These are phyloP conservation scores for Lutraria rhynchaena DNA, from an alignment of 1,140 invertebrate genomes.

Conservation along the genomic window DNA sequence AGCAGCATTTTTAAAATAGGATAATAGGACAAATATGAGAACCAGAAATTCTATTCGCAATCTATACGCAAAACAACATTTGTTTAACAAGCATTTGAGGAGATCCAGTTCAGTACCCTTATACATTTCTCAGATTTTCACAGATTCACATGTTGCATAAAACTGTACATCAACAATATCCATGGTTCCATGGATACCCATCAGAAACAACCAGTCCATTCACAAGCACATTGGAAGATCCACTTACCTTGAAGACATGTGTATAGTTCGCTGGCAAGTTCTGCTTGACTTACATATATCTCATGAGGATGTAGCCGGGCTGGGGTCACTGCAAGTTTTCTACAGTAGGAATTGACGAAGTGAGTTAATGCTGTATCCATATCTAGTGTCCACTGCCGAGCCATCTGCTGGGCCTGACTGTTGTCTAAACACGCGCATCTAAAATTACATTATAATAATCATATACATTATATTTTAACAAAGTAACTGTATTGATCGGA, in stretches of 20 bases:
- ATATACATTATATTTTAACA: slow-evolving; percentile 75
- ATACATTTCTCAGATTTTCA: not conserved
- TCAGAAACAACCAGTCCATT: no score
- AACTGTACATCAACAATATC: not conserved
- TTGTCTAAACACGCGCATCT: slow-evolving; percentile 79
- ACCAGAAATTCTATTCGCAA: not conserved
- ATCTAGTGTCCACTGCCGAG: slow-evolving; percentile 78
- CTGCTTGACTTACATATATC: slow-evolving; percentile 73
- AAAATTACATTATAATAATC: slow-evolving; percentile 71
- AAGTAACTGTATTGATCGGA: no score
- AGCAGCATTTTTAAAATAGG: no score
- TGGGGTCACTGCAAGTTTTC: slow-evolving; percentile 76
- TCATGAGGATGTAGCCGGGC: slow-evolving; percentile 81
- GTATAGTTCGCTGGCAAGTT: slow-evolving; percentile 74
- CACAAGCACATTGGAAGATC: no score
- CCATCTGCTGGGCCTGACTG: slow-evolving; percentile 77
- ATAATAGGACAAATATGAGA: not conserved
- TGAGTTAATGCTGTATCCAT: slow-evolving; percentile 79
- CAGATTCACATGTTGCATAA: not conserved
- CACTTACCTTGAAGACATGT: slow-evolving; percentile 77
- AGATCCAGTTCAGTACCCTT: not conserved
- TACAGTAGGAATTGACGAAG: slow-evolving; percentile 76
- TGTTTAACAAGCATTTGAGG: no score
- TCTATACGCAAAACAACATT: not conserved
- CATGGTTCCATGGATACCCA: no score